These are phyloP conservation scores for Nettapus auritus DNA, from an alignment of 2,113 vertebrate genomes.

Conservation along the genomic window DNA sequence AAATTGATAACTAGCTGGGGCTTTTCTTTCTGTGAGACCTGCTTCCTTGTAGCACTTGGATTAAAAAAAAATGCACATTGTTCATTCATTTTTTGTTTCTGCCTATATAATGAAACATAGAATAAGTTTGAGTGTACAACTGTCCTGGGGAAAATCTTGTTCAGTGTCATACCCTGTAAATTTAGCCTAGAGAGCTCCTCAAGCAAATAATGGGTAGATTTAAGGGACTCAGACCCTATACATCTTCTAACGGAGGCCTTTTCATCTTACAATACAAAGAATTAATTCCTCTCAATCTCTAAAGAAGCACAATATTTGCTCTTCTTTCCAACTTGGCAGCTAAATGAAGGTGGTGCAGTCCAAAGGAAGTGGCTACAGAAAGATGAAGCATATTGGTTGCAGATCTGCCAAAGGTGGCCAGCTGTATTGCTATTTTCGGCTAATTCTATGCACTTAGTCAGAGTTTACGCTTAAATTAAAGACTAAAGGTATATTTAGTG, in stretches of 20 bases:
- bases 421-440: constrained; percentile 67
- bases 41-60: not conserved
- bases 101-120: fast-evolving
- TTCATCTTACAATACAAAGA: not conserved
- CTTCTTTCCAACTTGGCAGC: constrained; percentile 52
- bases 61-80: not conserved
- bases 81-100: not conserved
- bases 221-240: not conserved
- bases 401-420: constrained; percentile 64
- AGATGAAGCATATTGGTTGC: constrained; percentile 41
- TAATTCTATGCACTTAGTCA: constrained; percentile 52
- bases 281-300: not conserved
- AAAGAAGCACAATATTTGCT: constrained; percentile 30
- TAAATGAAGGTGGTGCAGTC: constrained; percentile 47
- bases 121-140: not conserved
- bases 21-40: not conserved
- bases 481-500: constrained; percentile 55
- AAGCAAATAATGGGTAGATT: not conserved
- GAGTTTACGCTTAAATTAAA: constrained; percentile 57
- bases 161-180: not conserved
- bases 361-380: constrained; percentile 56
- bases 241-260: not conserved
- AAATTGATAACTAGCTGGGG: not conserved
- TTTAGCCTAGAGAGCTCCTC: not conserved
- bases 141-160: not conserved